Evolutionary conservation across 2,888 invertebrate genomes (phyloP), one percentile per base, ranked within the genome.

Genomic region (Oligia fasciuncula): DNA sequence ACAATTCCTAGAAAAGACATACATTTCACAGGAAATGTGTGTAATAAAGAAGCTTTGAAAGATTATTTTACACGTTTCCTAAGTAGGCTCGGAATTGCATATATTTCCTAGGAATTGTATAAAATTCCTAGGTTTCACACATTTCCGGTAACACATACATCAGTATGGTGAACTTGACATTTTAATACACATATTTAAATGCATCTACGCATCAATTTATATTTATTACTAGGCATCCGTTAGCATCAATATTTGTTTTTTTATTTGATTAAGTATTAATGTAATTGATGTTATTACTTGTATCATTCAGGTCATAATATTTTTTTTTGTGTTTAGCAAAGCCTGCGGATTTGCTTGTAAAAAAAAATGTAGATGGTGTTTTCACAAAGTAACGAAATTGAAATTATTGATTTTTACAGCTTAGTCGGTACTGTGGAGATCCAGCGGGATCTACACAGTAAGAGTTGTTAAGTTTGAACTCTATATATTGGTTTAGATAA

Each of bases 91-190:
- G 29, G 29, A 29, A 29, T 29, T 29, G 29, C 29, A 29, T 29
- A 29, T 29, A 29, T 29, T 29, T 29, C 29, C 29, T 29, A 29
- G 29, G 29, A 29, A 29, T 29, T 29, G 29, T 29, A 1, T 29
- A 29, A 29, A 29, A 29, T 29, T 29, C 29, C 29, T 29, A 29
- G 29, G 29, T 29, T 29, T 29, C 29, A 29, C 1, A 29, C 29
- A 29, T 29, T 29, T 29, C 29, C 29, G 29, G 29, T 29, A 29
- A 29, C 29, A 29, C 29, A 1, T 60, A 77, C 73, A 35, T 23
- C 63, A 54, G 54, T 77, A 76, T 40, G 6, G n/a, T 76, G 88
- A 87, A 88, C 87, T 87, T 87, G 87, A 87, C 88, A 87, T 87
- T 88, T 87, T 51, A 68, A 43, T 69, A 68, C 66, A 73, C 79